Base-by-base conservation (phyloP, 35 echinoderm and acorn worm genomes). In the Ophiothrix spiculata region DNA sequence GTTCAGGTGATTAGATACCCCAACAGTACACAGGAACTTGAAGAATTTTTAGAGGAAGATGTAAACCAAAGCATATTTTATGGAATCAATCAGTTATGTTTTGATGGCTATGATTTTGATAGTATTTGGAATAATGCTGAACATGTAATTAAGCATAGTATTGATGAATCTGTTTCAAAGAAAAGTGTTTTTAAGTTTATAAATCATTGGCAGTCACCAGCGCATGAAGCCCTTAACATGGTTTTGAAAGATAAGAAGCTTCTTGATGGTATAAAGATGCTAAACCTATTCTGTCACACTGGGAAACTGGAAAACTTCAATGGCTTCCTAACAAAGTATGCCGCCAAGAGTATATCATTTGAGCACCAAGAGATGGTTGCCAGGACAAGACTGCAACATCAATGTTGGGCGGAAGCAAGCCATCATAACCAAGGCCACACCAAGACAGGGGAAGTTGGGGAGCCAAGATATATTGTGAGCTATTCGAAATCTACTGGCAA, bases 221-320 rank as follows among this genome's bases (percentile, higher is more conserved):
- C 83, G 33, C 84, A 80, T 35, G 0, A 86, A 38, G 90, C 90
- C 10, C 19, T 90, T 1, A n/a, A 90, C 15, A 39, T 83, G 56
- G 79, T 92, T 0, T 2, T 91, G 8, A 21, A 86, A n/a, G 63
- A 91, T 37, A 86, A 39, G 40, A 33, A 35, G 1, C 60, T 92
- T 15, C 10, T 86, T 41, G 83, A 87, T n/a, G 90, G 83, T 40
- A 77, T 87, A 31, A 69, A 77, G 25, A 75, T 75, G 23, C 64
- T 87, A 1, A 83, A 60, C 0, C 77, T 85, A 34, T 76, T 83
- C 14, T 89, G 87, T 36, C 87, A 89, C 39, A 89, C 87, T 38
- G 87, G 87, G 21, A 38, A 34, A 8, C 28, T 87, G 0, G 85
- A 87, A 36, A 33, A 31, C 25, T 89, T 69, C 74, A 56, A 89